Base-by-base conservation (phyloP, 2,888 invertebrate genomes). In the Brachyptera risi region DNA sequence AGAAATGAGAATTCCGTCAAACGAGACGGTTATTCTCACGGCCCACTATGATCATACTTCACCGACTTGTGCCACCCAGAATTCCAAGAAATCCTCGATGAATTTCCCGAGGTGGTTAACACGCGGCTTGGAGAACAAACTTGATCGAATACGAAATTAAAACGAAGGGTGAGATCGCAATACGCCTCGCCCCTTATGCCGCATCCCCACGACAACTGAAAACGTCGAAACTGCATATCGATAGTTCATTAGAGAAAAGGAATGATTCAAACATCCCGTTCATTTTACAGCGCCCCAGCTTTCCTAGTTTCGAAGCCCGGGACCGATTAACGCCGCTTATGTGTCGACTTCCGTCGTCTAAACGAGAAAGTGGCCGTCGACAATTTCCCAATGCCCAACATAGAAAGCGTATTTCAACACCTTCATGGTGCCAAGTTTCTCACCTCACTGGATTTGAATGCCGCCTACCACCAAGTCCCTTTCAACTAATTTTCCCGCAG, bases 401-500 rank as follows among this genome's bases (percentile, higher is more conserved):
- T n/a, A n/a, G n/a, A n/a, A n/a, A n/a, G n/a, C n/a, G n/a, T 40
- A 23, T 37, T 56, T 21, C 38, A 38, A n/a, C 26, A 56, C 19
- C 42, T 56, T 24, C 13, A 35, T 15, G 37, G 54, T 3, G 49
- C 56, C 4, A 47, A 38, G 3, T 38, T 15, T 0, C 60, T 61
- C 26, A 54, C 61, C 5, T 57, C 54, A 7, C 31, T 61, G 1
- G 51, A 63, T 13, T 21, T 63, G n/a, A 37, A 31, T 7, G 17
- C 23, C 4, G 54, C 47, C 1, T 61, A 42, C 24, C 44, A 63
- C n/a, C 61, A 61, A 27, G 42, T 58, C 11, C 44, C 56, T 13
- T 21, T 56, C 1, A 17, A 56, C 11, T 27, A 1, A 2, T 1
- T 7, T 2, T 49, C 50, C 1, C 44, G 35, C 21, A 11, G 9